Conservation (phyloP, 2,888 invertebrate genomes). For the Formica aserva region DNA sequence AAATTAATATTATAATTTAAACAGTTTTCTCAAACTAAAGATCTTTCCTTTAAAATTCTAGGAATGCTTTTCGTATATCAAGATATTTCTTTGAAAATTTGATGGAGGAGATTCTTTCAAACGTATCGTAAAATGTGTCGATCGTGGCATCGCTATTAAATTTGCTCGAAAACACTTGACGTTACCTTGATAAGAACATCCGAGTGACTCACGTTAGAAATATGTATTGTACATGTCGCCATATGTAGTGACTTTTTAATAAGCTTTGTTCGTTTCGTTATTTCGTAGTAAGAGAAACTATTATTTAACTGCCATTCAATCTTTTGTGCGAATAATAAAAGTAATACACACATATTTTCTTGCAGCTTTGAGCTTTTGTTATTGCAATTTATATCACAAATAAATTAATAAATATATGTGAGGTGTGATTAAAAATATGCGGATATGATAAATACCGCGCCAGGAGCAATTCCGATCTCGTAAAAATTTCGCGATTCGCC, state of each 20-base stretch:
- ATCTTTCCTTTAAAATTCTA: background rate
- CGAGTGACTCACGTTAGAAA: constrained; percentile 23
- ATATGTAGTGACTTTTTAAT: background rate
- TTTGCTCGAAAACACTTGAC: constrained; percentile 33
- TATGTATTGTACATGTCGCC: background rate
- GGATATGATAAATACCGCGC: constrained; percentile 1
- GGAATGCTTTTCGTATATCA: background rate
- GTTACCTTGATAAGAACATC: constrained; percentile 46
- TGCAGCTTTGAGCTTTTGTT: background rate
- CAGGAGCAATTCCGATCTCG: constrained; percentile 13
- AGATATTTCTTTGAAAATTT: background rate
- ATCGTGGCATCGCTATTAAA: constrained; percentile 23
- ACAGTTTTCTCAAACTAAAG: too few relatives aligned
- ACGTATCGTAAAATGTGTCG: background rate
- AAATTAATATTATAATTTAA: background rate
- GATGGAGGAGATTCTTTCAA: constrained; percentile 7
- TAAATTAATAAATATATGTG: background rate
- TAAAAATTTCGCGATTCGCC: constrained; percentile 17
- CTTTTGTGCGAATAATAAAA: background rate
- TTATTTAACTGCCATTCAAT: background rate
- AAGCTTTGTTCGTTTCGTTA: background rate
- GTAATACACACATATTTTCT: background rate
- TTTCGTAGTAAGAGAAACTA: background rate
- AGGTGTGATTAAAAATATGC: background rate
- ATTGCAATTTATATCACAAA: background rate